Evolutionary conservation across 2,113 vertebrate species (phyloP), one percentile per base, ranked within the genome.

Genomic region (Cryptotis parvus): DNA sequence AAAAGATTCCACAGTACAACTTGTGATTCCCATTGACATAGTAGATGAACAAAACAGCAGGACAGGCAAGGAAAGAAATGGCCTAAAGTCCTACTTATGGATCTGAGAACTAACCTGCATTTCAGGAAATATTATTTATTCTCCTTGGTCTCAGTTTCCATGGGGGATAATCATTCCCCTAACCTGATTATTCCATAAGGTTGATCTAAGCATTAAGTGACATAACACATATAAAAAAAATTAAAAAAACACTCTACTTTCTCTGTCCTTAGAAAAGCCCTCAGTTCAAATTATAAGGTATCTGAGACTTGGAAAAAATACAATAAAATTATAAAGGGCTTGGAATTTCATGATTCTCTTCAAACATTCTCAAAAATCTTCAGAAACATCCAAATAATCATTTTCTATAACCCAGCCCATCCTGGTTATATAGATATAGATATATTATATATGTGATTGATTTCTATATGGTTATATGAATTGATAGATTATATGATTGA

Each of bases 311-410:
- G 68, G 14, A 9, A 31, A n/a, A 83, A 72, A 14, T n/a, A n/a
- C 1, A 41, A 14, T 2, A 22, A 7, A 4, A 55, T 84, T 78
- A 49, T 65, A 55, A 0, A 39, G 70, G 18, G 31, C 33, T 68
- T n/a, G 3, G 22, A 26, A 90, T 82, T 81, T 93, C 4, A 16
- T 82, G 66, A 41, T 87, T 87, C 41, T 89, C 83, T 87, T 92
- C 41, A 45, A 43, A 84, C 4, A 22, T 94, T 87, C 37, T 73
- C 4, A 82, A 73, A 5, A 84, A 63, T n/a, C 49, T 31, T 63
- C 2, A 33, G 66, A 90, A 66, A 22, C 4, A 26, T 37, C 49
- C 29, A 27, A 77, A 86, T 4, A 52, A 39, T 31, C 14, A 41
- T 10, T 75, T 90, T 68, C 6, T 61, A 29, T 75, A 69, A 58